phyloP scores from a whole-genome alignment of 2,888 invertebrate species.

The Mesorhabditis sp. region DNA sequence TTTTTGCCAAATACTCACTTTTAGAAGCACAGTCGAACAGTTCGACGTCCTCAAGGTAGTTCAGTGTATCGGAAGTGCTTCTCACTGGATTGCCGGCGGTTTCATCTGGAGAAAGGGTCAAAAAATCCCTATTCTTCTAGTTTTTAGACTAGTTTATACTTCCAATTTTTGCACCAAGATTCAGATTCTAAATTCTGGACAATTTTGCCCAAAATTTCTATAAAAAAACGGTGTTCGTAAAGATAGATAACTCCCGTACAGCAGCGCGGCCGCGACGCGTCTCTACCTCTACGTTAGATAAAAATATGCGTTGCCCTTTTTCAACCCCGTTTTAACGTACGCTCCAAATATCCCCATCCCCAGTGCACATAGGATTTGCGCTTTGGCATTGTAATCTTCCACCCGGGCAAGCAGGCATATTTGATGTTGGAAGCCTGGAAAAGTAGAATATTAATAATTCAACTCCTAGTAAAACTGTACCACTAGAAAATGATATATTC shows the following conservation, averaged over 20 bases:
- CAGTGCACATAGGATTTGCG: background rate
- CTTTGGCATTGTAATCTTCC: background rate
- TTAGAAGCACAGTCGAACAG: background rate
- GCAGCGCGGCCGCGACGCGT: background rate
- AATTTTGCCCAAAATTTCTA: background rate
- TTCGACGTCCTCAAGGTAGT: background rate
- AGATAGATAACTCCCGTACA: too few species aligned
- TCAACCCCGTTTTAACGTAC: background rate
- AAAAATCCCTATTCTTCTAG: too few species aligned
- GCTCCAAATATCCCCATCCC: constrained; percentile 1
- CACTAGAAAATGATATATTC: background rate
- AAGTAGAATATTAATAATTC: background rate
- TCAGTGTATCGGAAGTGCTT: background rate
- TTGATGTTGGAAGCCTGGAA: background rate
- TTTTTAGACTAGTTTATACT: too few species aligned
- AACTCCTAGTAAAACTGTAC: background rate
- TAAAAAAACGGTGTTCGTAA: too few species aligned
- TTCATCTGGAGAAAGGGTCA: too few species aligned
- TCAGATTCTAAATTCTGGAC: background rate
- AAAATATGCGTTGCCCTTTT: too few species aligned
- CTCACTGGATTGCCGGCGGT: too few species aligned
- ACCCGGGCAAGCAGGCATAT: background rate
- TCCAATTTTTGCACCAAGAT: too few species aligned
- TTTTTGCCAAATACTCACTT: too few species aligned
- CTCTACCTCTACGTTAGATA: too few species aligned